These are phyloP conservation scores for Choloepus didactylus DNA, from an alignment of 2,797 vertebrate genomes.

Conservation along the genomic window DNA sequence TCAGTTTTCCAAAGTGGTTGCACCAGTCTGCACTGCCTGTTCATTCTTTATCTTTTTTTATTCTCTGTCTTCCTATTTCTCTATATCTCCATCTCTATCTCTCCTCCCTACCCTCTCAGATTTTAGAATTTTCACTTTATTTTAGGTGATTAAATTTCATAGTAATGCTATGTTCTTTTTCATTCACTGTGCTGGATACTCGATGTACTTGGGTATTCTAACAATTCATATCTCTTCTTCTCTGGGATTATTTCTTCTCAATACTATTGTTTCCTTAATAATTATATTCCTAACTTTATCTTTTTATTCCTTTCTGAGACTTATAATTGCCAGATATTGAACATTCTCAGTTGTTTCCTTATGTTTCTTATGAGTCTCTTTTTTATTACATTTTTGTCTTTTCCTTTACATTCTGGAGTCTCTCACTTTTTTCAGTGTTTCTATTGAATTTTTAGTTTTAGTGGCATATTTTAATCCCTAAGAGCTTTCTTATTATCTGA, in stretches of 20 bases:
- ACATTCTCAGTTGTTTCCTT: not conserved
- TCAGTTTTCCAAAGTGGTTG: not conserved
- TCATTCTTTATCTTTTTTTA: not conserved
- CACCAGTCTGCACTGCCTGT: not conserved
- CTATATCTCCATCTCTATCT: not conserved
- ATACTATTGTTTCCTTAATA: not conserved
- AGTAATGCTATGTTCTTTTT: not conserved
- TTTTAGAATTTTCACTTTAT: not conserved
- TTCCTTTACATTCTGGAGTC: not conserved
- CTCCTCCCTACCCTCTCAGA: not conserved
- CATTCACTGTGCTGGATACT: too few species aligned
- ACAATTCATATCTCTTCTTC: not conserved
- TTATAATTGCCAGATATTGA: not conserved
- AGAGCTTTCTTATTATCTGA: not conserved
- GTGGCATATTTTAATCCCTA: not conserved
- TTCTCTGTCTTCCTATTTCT: not conserved
- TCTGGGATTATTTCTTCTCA: not conserved
- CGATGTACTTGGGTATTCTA: not conserved
- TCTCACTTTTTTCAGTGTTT: not conserved
- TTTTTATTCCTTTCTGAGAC: not conserved
- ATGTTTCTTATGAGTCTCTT: not conserved
- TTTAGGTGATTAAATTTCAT: not conserved
- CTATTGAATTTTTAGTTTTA: not conserved
- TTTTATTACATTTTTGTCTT: conserved; percentile 13
- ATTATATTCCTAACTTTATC: not conserved